phyloP scores from a whole-genome alignment of 2,888 invertebrate genomes.

The Hofmannophila pseudospretella region DNA sequence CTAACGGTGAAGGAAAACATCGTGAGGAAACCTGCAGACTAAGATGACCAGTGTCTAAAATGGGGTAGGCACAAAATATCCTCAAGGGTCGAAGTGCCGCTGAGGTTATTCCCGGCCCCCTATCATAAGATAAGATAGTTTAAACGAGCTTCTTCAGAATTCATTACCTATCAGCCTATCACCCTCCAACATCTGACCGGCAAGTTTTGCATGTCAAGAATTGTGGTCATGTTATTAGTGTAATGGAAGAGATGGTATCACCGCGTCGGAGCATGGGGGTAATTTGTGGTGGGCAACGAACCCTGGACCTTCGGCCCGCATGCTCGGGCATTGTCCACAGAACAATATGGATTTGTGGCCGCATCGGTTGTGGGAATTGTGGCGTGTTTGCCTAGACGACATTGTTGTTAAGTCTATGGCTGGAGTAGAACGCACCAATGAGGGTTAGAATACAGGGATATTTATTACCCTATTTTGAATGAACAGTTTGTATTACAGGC shows the following conservation, averaged over 20 bases:
- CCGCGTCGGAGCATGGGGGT: slow-evolving; percentile 20
- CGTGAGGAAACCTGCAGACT: too few relatives aligned
- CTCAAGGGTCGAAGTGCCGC: too few relatives aligned
- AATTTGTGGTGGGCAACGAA: slow-evolving; percentile 22
- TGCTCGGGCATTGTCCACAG: slow-evolving; percentile 18
- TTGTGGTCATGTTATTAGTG: slow-evolving; percentile 14
- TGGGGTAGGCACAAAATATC: too few relatives aligned
- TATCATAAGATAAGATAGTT: too few relatives aligned
- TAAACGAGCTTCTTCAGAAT: background rate
- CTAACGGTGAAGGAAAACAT: too few relatives aligned
- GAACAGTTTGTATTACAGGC: too few relatives aligned
- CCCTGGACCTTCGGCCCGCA: slow-evolving; percentile 18
- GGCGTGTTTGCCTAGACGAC: background rate
- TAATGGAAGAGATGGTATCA: slow-evolving; percentile 22
- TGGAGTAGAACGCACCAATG: too few relatives aligned
- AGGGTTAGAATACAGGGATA: too few relatives aligned
- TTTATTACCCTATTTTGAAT: too few relatives aligned
- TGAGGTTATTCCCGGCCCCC: too few relatives aligned
- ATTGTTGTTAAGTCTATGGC: background rate
- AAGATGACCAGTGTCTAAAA: too few relatives aligned
- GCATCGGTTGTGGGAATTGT: background rate
- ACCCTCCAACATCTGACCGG: background rate
- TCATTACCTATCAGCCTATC: background rate
- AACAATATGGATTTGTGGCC: slow-evolving; percentile 5
- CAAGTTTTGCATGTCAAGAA: slow-evolving; percentile 6